These are phyloP conservation scores for Apodemia mormo DNA, from an alignment of 2,888 invertebrate genomes.

Conservation along the genomic window DNA sequence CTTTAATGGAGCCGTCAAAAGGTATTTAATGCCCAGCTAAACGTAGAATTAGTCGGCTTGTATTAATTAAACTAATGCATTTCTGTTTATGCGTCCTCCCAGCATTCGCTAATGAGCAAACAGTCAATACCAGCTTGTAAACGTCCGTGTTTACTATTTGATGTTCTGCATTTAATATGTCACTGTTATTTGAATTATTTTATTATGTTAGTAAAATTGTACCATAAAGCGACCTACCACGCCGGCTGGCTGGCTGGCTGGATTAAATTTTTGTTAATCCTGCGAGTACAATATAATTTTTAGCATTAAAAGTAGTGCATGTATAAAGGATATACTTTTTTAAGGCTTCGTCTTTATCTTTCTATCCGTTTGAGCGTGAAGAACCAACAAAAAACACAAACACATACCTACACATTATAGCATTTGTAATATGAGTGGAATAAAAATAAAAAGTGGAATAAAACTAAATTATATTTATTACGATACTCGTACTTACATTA, in stretches of 20 bases:
- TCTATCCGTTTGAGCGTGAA: too few relatives aligned
- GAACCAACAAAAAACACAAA: too few relatives aligned
- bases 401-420: too few relatives aligned
- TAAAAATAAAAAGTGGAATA: too few relatives aligned
- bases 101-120: constrained; percentile 66
- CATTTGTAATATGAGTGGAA: too few relatives aligned
- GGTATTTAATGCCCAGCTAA: constrained; percentile 1
- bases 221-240: not conserved
- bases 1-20: not conserved
- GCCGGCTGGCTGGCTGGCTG: not conserved
- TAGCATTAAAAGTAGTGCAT: not conserved
- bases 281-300: not conserved
- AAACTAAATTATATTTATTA: too few relatives aligned
- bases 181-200: constrained; percentile 12
- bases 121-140: constrained; percentile 40
- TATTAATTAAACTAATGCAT: constrained; percentile 22
- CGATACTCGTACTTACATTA: too few relatives aligned
- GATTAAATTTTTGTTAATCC: not conserved
- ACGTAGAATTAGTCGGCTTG: constrained; percentile 2
- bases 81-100: constrained; percentile 43
- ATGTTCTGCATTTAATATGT: constrained; percentile 10
- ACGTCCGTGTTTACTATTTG: constrained; percentile 25
- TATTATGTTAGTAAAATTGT: not conserved
- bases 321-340: too few relatives aligned
- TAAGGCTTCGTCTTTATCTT: too few relatives aligned